Conservation (phyloP, 2,888 invertebrate species). For the Meteorus colon region DNA sequence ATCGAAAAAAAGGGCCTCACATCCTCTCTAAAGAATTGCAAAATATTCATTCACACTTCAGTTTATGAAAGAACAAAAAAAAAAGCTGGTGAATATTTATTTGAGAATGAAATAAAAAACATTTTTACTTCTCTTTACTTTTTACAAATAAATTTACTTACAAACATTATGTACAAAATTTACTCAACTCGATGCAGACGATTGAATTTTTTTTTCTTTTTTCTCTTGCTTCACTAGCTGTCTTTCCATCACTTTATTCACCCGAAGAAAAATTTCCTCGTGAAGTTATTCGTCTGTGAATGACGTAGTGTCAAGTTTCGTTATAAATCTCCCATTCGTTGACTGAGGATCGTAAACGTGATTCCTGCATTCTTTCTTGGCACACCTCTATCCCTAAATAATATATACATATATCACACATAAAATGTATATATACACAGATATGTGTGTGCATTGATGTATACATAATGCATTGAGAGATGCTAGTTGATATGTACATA, state of each 20-base stretch:
- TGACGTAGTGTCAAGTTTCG: not conserved
- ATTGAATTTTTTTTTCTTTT: not conserved
- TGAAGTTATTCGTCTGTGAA: not conserved
- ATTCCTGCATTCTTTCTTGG: conserved; percentile 5
- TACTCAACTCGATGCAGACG: not conserved
- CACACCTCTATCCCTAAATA: not conserved
- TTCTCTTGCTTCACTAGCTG: not conserved
- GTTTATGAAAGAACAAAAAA: not conserved
- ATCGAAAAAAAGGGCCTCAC: conserved; percentile 37
- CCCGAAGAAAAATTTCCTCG: too few relatives aligned
- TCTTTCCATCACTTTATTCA: not conserved
- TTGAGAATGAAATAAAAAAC: not conserved
- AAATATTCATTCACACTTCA: conserved; percentile 34
- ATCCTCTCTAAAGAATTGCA: not conserved
- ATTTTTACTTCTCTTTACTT: not conserved
- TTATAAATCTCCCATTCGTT: too few relatives aligned
- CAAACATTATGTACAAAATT: not conserved
- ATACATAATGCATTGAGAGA: conserved; percentile 20
- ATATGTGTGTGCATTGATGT: too few relatives aligned
- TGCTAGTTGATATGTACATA: conserved; percentile 6
- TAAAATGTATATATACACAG: not conserved
- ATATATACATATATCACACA: not conserved
- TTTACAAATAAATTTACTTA: not conserved
- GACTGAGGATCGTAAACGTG: not conserved
- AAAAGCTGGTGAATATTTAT: not conserved